Base-by-base conservation (phyloP, 2,888 invertebrate species). In the Drosophila picticornis region DNA sequence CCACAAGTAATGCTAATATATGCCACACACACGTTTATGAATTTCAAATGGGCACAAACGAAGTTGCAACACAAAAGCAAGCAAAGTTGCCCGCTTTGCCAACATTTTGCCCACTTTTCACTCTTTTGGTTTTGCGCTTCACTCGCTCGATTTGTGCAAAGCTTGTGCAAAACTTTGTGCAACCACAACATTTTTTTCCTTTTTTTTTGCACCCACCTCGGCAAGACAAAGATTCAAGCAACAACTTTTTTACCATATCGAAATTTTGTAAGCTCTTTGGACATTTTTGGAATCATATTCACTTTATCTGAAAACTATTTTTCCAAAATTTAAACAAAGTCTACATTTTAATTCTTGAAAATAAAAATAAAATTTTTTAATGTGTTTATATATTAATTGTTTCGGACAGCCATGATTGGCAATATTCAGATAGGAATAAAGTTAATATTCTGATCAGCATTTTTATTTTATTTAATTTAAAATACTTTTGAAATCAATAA, bases 41-140 rank as follows among this genome's bases (percentile, higher is more conserved):
- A 84, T 89, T 88, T 87, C 76, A 89, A 89, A 88, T 89, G 77
- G 77, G 68, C 67, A 70, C 81, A 86, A 86, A 88, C 87, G 78
- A 88, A 86, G 81, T 83, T 84, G 79, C 75, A 72, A 69, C 77
- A 84, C 84, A 84, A 83, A 84, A 71, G 83, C 84, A 72, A 78
- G 82, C 77, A 72, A 75, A 75, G 84, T 78, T 80, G 69, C 66
- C 38, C 60, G 38, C 51, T 65, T 70, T 73, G 56, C 68, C 63
- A 55, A 27, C 64, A 59, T 66, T 70, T 75, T 58, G 25, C 22
- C 56, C 43, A 22, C 59, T 72, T 72, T 73, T 59, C 57, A 40
- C 48, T 57, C 34, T 61, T 74, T 55, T 65, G 29, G 29, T 36
- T 51, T 34, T 66, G 60, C 64, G 63, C 76, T 76, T 58, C 71